Base-by-base conservation (phyloP, 2,797 vertebrate species). In the Champsocephalus gunnari region DNA sequence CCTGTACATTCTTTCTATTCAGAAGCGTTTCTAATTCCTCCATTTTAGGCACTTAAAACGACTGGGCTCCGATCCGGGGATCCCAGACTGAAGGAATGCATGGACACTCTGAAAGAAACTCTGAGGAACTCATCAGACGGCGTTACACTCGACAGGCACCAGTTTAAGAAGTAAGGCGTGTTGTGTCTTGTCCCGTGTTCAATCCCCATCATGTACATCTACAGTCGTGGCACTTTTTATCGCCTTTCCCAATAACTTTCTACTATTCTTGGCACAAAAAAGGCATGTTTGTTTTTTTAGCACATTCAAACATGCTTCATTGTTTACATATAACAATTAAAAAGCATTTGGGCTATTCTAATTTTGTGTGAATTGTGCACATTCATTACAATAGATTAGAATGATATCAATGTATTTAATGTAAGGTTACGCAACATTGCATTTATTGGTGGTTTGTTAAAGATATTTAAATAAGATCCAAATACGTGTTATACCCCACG, bases 41-140 rank as follows among this genome's bases (percentile, higher is more conserved):
- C 11, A 10, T 71, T 86, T 79, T 65, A 99, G 98, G 98, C 97
- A 19, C 95, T 99, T 80, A 99, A 99, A 92, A 95, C 96, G 84
- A 99, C 98, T 58, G 98, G 98, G 89, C 95, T 99, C 76, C 95
- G 97, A 74, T 97, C 96, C 0, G 96, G 97, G 89, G 98, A 99
- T 85, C 98, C 98, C 9, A 94, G 98, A 48, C 92, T 99, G 87
- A 99, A 98, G 88, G 98, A 99, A 92, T 99, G 97, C 85, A 99
- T 99, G 98, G 98, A 99, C 82, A 97, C 96, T 89, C 95, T 99
- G 78, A 97, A 97, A 88, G 94, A 96, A 86, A 97, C 96, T 67
- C 94, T 99, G 65, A 97, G 97, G 80, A 96, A 96, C 77, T 97
- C 96, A 16, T 88, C 97, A 67, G 98, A 99, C 87, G 98, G 98